Base-by-base conservation (phyloP, 2,888 invertebrate genomes). In the Cetonia aurata region DNA sequence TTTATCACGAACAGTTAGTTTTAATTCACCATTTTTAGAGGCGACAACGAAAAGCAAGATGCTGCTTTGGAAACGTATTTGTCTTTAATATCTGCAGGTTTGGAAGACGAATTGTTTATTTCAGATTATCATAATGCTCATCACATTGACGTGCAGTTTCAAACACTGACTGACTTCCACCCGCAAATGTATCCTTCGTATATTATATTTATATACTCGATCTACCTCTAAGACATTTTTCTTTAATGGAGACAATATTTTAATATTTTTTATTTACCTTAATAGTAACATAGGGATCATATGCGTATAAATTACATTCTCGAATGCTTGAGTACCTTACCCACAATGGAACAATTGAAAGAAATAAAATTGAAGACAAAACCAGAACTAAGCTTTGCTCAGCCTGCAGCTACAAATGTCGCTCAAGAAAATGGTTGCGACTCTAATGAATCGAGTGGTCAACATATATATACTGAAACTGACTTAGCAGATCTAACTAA, bases 401-500 rank as follows among this genome's bases (percentile, higher is more conserved):
- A 37, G 42, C 41, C 59, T 9, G 31, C 56, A 46, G 19, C n/a
- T 13, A 55, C 56, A 12, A 53, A 65, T 12, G 25, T 67, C 10
- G 33, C 44, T 6, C 60, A 66, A 66, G 60, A 70, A 48, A 70
- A 66, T 37, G 53, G 55, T 67, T 33, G 12, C 17, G 12, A 31
- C n/a, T 17, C 15, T 17, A n/a, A 9, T 19, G 37, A 17, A 6
- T 13, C 37, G 25, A 25, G n/a, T 15, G 17, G n/a, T 1, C 42
- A 57, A 19, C 17, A 12, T n/a, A 55, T 53, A 10, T 65, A 67
- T 52, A 56, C 65, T 37, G 79, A 78, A 15, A 68, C 76, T 9
- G 80, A 82, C 50, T 79, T 87, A 50, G 86, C 86, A 69, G 71
- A 80, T 13, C 84, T 85, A 75, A 86, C 87, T 33, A 75, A 80